Conservation (phyloP, 2,797 vertebrate species). For the Nannoperca obscura region DNA sequence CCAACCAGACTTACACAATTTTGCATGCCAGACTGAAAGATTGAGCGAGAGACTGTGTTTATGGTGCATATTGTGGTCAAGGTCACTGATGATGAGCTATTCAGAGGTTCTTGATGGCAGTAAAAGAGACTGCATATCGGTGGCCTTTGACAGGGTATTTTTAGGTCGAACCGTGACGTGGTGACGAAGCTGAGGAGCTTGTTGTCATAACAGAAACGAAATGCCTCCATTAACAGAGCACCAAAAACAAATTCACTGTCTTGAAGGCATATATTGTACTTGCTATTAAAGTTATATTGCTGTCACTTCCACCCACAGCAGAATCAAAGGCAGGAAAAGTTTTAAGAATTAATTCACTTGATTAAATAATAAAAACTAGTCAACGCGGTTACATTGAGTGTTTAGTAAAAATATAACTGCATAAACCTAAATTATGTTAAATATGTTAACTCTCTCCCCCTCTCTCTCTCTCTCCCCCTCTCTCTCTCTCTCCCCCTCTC, state of each 20-base stretch:
- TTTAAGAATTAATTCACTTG: neutral
- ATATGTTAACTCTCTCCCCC: no score
- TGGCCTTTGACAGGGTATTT: conserved; percentile 74
- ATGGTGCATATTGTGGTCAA: conserved; percentile 33
- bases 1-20: conserved; percentile 48
- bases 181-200: conserved; percentile 53
- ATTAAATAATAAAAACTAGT: neutral
- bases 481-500: conserved; percentile 12
- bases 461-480: neutral
- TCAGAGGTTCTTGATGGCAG: conserved; percentile 43
- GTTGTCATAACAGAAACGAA: conserved; percentile 81
- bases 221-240: conserved; percentile 53
- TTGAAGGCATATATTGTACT: conserved; percentile 43
- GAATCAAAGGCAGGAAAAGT: neutral
- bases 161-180: conserved; percentile 65
- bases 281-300: neutral
- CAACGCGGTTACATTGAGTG: neutral
- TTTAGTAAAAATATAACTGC: conserved; percentile 3
- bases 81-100: conserved; percentile 45
- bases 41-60: conserved; percentile 33
- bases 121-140: conserved; percentile 34
- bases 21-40: conserved; percentile 28
- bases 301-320: neutral
- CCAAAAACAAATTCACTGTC: conserved; percentile 38
- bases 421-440: neutral